Conservation (phyloP, 2,113 vertebrate species). For the Bambusicola thoracicus region DNA sequence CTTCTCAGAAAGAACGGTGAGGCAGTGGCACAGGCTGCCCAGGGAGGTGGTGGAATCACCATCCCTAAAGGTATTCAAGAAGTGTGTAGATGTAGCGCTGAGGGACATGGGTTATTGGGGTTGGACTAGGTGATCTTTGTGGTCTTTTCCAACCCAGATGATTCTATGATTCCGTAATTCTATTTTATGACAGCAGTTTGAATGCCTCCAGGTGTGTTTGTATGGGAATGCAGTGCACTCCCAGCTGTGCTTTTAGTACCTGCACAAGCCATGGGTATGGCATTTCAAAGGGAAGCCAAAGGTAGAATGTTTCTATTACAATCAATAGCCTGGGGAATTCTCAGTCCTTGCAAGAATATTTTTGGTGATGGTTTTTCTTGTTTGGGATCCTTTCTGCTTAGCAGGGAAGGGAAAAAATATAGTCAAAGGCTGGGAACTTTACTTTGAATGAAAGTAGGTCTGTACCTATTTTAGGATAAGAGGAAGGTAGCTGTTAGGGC, state of each 20-base stretch:
- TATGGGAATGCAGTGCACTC: neutral
- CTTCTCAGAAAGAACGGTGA: too few relatives aligned
- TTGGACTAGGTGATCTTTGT: too few relatives aligned
- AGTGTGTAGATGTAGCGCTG: too few relatives aligned
- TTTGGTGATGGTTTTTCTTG: neutral
- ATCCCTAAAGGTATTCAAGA: too few relatives aligned
- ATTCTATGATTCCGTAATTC: too few relatives aligned
- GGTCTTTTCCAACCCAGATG: too few relatives aligned
- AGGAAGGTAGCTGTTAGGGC: neutral
- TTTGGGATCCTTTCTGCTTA: neutral
- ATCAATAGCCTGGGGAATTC: neutral
- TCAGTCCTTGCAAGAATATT: neutral
- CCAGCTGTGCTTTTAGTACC: neutral
- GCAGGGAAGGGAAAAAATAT: rapidly evolving
- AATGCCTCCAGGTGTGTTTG: neutral
- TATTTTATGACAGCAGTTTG: neutral
- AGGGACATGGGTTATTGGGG: too few relatives aligned
- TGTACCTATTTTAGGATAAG: neutral
- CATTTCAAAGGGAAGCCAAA: neutral
- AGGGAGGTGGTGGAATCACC: too few relatives aligned
- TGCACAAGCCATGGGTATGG: rapidly evolving
- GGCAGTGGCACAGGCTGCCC: too few relatives aligned
- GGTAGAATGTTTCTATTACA: neutral
- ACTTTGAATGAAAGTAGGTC: neutral
- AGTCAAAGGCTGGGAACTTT: neutral